Conservation (phyloP, 2,888 invertebrate genomes). For the Stegana nigrithorax region DNA sequence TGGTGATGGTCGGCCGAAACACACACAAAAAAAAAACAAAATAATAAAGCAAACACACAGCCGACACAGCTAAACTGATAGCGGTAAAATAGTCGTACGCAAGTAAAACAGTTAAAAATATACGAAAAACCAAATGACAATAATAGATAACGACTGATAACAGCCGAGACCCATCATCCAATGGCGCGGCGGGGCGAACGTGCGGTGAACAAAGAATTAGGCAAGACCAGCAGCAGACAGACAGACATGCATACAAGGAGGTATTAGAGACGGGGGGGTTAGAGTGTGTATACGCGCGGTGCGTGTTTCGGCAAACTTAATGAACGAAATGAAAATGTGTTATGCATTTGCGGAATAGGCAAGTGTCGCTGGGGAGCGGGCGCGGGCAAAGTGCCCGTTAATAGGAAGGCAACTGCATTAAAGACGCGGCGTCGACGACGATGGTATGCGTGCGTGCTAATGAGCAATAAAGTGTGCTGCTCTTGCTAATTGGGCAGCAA, state of each 20-base stretch:
- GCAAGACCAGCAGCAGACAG: no score
- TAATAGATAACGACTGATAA: background rate
- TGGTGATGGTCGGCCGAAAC: no score
- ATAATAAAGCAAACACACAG: background rate
- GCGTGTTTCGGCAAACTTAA: background rate
- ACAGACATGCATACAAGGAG: no score
- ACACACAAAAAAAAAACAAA: no score
- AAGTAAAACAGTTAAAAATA: background rate
- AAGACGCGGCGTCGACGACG: background rate
- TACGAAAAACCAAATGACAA: background rate
- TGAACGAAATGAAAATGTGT: no score
- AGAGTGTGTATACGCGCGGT: background rate
- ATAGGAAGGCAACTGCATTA: background rate
- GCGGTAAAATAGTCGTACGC: background rate
- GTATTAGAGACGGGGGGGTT: background rate
- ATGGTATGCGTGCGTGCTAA: slow-evolving; percentile 30
- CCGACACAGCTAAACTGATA: background rate
- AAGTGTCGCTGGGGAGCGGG: no score
- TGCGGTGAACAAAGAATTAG: no score
- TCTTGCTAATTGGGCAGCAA: slow-evolving; percentile 14
- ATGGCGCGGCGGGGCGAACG: no score
- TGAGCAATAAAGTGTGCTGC: slow-evolving; percentile 30
- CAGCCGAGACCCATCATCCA: no score
- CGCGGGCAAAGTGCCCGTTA: background rate
- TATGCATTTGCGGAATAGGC: no score